phyloP scores from a whole-genome alignment of 2,113 vertebrate species.

The Colaptes auratus region DNA sequence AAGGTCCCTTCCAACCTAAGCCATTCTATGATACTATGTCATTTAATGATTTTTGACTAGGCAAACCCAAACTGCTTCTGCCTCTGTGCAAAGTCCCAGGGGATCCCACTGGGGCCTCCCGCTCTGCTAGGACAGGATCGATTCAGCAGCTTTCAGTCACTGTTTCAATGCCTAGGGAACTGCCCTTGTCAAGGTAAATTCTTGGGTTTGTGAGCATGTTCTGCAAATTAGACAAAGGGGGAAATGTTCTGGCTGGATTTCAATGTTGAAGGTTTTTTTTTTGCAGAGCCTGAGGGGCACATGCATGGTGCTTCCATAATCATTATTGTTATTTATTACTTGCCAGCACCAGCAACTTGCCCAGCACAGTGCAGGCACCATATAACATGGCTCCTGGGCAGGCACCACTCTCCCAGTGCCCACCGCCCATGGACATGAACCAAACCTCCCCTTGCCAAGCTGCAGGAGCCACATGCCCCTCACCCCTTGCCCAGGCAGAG shows the following conservation, averaged over 20 bases:
- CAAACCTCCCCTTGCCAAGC: background rate
- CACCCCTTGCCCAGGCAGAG: fast-evolving
- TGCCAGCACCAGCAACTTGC: background rate
- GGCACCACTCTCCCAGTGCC: background rate
- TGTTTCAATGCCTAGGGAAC: background rate
- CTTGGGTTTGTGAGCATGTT: conserved; percentile 16
- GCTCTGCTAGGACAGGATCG: background rate
- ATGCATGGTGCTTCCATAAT: background rate
- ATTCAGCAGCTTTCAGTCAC: conserved; percentile 15
- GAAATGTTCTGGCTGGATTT: conserved; percentile 25
- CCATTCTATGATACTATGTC: no score
- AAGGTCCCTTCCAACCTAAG: no score
- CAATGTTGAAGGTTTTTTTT: background rate
- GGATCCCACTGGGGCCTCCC: background rate
- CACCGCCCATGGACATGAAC: fast-evolving
- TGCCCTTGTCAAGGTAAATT: conserved; percentile 22
- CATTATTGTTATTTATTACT: background rate
- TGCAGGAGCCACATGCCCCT: fast-evolving
- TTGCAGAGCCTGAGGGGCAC: conserved; percentile 31
- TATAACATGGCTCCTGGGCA: fast-evolving
- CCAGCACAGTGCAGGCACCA: background rate
- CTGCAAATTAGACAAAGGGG: conserved; percentile 38
- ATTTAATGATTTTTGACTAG: background rate
- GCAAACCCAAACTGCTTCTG: background rate
- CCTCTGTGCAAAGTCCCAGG: background rate